Base-by-base conservation (phyloP, 2,888 invertebrate genomes). In the Hirtodrosophila histrioides region DNA sequence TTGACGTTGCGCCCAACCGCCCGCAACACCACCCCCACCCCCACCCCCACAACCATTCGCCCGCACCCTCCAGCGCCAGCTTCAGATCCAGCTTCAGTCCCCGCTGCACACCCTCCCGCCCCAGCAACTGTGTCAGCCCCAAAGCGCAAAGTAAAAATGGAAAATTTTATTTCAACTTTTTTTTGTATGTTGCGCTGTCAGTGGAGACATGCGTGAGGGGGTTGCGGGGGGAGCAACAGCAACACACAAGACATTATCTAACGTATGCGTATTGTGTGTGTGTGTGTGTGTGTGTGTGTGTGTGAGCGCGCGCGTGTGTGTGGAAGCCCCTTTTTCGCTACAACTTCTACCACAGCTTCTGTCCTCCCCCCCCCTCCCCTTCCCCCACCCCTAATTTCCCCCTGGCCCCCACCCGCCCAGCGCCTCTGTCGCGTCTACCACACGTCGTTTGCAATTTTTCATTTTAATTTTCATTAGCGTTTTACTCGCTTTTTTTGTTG, bases 381-480 rank as follows among this genome's bases (percentile, higher is more conserved):
- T 1, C 41, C 5, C 23, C 7, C 33, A 8, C 29, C 39, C 33
- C 27, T 27, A 17, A 2, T 27, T 27, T 4, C 6, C 9, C 10
- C 27, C n/a, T 7, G 0, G 10, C 12, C 10, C 27, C 1, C 3
- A 6, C 2, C 53, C 54, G 64, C 67, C 62, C 17, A 17, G 31
- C 31, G 31, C 36, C 70, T 54, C 39, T 44, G 51, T 53, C 55
- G 66, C 66, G 63, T 70, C 68, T 70, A 64, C 80, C 80, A 79
- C 89, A 86, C 86, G 84, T 90, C 88, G 86, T 89, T 90, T 88
- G 87, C 89, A 89, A 90, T 90, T 89, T 90, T 90, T 90, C 90
- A 90, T 90, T 90, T 90, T 90, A 90, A 90, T 90, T 90, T 90
- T 88, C 90, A 90, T 90, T 90, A 89, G 89, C 87, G 89, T 88